Percentiles rank a stretch among this genome's conserved stretches.
phyloP scores from a whole-genome alignment of 2,797 vertebrate genomes.

The Coendou prehensilis region DNA sequence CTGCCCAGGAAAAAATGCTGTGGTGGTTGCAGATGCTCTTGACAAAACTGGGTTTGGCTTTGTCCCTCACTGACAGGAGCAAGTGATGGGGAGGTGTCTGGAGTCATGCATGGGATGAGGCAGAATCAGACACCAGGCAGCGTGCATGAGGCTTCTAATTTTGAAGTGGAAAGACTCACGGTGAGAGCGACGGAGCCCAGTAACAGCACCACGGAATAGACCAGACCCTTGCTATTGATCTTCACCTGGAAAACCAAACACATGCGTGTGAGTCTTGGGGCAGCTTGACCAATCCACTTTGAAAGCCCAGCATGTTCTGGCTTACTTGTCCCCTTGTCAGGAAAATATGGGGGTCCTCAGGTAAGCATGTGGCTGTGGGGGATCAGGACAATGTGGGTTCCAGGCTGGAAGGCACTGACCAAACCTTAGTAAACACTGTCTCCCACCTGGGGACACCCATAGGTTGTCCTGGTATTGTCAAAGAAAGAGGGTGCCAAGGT shows the following conservation, averaged over 20 bases:
- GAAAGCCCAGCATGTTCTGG: rapidly evolving
- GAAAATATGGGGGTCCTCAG: background rate
- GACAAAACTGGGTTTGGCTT: background rate
- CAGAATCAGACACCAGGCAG: background rate
- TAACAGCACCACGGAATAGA: constrained; percentile 97
- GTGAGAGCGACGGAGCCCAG: constrained; percentile 97
- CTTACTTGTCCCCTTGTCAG: rapidly evolving
- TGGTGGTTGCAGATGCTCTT: background rate
- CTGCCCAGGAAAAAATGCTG: background rate
- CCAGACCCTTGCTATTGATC: constrained; percentile 97
- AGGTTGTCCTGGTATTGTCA: background rate
- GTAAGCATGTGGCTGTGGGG: rapidly evolving
- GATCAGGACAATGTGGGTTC: background rate
- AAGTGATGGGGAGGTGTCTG: background rate
- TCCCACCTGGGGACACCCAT: background rate
- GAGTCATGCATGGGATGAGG: rapidly evolving
- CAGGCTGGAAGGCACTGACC: rapidly evolving
- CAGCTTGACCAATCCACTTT: rapidly evolving
- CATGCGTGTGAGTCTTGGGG: constrained; percentile 45
- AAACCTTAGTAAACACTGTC: background rate
- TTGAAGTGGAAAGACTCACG: constrained; percentile 89
- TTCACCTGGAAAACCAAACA: constrained; percentile 91
- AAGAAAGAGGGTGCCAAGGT: background rate
- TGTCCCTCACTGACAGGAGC: background rate
- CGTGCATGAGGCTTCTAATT: rapidly evolving